These are phyloP conservation scores for Tiliacea citrago DNA, from an alignment of 2,888 invertebrate genomes.

Conservation along the genomic window DNA sequence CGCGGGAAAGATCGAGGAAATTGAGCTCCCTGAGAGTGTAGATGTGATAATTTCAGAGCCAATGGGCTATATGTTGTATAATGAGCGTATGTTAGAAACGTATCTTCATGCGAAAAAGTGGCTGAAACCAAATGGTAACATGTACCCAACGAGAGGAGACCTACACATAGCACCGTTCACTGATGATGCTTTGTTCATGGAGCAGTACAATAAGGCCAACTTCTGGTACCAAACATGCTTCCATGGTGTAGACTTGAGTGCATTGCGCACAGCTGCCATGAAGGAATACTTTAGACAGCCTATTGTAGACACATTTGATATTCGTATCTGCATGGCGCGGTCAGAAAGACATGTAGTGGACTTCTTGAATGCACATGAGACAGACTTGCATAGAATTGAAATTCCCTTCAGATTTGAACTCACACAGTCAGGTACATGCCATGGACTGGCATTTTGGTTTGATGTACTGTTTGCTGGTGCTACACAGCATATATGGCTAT, in stretches of 20 bases:
- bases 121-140: conserved; percentile 97
- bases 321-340: conserved; percentile 98
- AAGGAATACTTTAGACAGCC: conserved; percentile 99
- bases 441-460: conserved; percentile 99
- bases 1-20: conserved; percentile 99
- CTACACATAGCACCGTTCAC: conserved; percentile 99
- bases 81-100: conserved; percentile 99
- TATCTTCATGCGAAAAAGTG: conserved; percentile 99
- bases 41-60: conserved; percentile 99
- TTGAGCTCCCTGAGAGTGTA: conserved; percentile 98
- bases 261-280: conserved; percentile 97
- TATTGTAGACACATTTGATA: conserved; percentile 99
- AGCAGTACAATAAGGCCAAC: conserved; percentile 99
- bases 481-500: conserved; percentile 98
- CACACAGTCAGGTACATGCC: conserved; percentile 97
- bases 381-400: conserved; percentile 98
- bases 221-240: conserved; percentile 99
- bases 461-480: conserved; percentile 99
- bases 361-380: conserved; percentile 97
- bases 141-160: conserved; percentile 99
- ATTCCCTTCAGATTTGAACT: conserved; percentile 98
- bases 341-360: conserved; percentile 98
- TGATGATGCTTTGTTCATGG: conserved; percentile 99
- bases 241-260: conserved; percentile 98
- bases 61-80: conserved; percentile 99